phyloP scores from a whole-genome alignment of 2,888 invertebrate species.

The Drosophila hamatofila region DNA sequence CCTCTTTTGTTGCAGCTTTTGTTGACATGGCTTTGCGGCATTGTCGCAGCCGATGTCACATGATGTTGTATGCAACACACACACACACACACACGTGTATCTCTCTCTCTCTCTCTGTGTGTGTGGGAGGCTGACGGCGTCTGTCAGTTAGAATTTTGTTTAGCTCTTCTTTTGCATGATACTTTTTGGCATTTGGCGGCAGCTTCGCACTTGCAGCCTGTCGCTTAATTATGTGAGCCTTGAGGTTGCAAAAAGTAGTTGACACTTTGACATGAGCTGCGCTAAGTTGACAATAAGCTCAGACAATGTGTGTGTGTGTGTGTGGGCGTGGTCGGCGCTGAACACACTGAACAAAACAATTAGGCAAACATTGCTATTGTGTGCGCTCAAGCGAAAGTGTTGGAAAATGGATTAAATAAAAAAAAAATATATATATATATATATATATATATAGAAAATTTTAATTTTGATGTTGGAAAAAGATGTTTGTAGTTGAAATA shows the following conservation, averaged over 20 bases:
- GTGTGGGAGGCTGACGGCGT: constrained; percentile 60
- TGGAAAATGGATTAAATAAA: background rate
- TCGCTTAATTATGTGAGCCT: constrained; percentile 68
- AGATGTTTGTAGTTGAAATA: too few species aligned
- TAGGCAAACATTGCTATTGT: background rate
- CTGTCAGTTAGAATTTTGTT: constrained; percentile 71
- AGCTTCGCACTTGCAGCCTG: constrained; percentile 56
- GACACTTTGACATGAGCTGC: constrained; percentile 59
- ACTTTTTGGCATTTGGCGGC: constrained; percentile 62
- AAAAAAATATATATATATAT: background rate
- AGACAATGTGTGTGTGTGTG: background rate
- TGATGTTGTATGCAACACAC: constrained; percentile 54
- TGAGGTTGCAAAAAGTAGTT: constrained; percentile 55
- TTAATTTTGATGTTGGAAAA: too few species aligned
- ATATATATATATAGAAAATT: background rate
- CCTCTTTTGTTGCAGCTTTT: constrained; percentile 59
- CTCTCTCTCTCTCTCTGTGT: background rate
- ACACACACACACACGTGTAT: background rate
- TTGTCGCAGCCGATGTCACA: constrained; percentile 76
- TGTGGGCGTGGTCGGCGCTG: background rate
- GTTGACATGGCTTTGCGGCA: constrained; percentile 73
- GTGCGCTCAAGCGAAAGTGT: background rate
- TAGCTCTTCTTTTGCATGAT: constrained; percentile 55
- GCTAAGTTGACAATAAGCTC: constrained; percentile 48
- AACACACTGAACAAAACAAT: constrained; percentile 9